phyloP scores from a whole-genome alignment of 2,888 invertebrate genomes.

The Noctuana brunneofusca region DNA sequence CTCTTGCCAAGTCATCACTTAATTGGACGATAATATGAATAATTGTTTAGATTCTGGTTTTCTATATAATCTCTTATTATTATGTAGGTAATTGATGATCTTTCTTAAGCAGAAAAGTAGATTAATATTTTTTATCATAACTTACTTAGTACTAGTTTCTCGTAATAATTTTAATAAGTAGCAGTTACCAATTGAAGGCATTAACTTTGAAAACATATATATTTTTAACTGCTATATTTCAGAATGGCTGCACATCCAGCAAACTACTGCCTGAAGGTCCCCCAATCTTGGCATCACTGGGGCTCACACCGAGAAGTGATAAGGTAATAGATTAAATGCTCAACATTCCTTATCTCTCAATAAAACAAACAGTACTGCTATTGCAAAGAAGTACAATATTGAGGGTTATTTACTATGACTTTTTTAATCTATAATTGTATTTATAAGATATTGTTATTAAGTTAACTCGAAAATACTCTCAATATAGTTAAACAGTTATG shows the following conservation, averaged over 20 bases:
- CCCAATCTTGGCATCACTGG: constrained; percentile 78
- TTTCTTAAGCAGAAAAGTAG: too few relatives aligned
- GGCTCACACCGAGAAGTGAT: constrained; percentile 80
- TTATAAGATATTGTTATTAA: background rate
- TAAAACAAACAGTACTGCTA: constrained; percentile 39
- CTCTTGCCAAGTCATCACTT: constrained; percentile 44
- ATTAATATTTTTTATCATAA: too few relatives aligned
- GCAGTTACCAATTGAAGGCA: too few relatives aligned
- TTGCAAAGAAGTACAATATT: constrained; percentile 17
- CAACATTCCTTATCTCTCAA: constrained; percentile 49
- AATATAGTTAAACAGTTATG: constrained; percentile 33
- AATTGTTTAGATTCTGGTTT: too few relatives aligned
- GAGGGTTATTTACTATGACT: background rate
- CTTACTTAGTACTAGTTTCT: too few relatives aligned
- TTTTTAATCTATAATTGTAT: background rate
- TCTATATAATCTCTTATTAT: too few relatives aligned
- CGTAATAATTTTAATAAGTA: too few relatives aligned
- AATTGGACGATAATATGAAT: background rate
- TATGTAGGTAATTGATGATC: too few relatives aligned
- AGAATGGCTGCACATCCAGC: constrained; percentile 59
- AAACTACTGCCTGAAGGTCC: constrained; percentile 78
- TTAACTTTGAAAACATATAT: background rate
- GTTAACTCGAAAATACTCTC: background rate
- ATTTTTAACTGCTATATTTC: constrained; percentile 46
- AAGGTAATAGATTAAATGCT: constrained; percentile 69